Base-by-base conservation (phyloP, 2,888 invertebrate genomes). In the Muscina levida region DNA sequence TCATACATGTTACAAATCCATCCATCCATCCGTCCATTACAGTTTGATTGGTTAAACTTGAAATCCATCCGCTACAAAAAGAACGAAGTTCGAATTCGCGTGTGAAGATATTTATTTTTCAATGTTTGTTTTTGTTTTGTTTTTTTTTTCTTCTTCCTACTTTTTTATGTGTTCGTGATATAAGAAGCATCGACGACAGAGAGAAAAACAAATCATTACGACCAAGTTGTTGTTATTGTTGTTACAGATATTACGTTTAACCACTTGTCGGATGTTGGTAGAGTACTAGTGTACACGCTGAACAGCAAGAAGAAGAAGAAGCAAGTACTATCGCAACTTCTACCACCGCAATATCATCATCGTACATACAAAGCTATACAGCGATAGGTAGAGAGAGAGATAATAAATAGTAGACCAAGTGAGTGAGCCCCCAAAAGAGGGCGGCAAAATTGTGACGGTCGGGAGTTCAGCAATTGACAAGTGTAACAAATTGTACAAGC, bases 1-100 rank as follows among this genome's bases (percentile, higher is more conserved):
- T 74, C 73, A 81, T 74, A 77, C 80, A 81, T 71, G 73, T 74
- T 67, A 71, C 59, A 73, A 81, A 71, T 72, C 67, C 72, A 31
- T 70, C 48, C 48, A 48, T 46, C 51, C 51, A 19, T 6, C 22
- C 62, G 22, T 22, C 39, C 62, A 42, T 62, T 39, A 37, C 39
- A 46, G 62, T 62, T 24, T 51, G 62, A 57, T 51, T 57, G 59
- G 10, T 59, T 62, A 62, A 62, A 62, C 62, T 62, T 62, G 62
- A 62, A 62, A 62, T 39, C 17, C 37, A 37, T 22, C 62, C 57
- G 59, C 31, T 31, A 72, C 15, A 73, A 57, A 26, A 77, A 77
- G 39, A 62, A 42, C 19, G 37, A 37, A 42, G 11, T 37, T 13
- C 13, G 5, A 24, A 3, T 10, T 42, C 22, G 62, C 62, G 42